Evolutionary conservation across 2,797 vertebrate genomes (phyloP).

Genomic region (Cossypha caffra): DNA sequence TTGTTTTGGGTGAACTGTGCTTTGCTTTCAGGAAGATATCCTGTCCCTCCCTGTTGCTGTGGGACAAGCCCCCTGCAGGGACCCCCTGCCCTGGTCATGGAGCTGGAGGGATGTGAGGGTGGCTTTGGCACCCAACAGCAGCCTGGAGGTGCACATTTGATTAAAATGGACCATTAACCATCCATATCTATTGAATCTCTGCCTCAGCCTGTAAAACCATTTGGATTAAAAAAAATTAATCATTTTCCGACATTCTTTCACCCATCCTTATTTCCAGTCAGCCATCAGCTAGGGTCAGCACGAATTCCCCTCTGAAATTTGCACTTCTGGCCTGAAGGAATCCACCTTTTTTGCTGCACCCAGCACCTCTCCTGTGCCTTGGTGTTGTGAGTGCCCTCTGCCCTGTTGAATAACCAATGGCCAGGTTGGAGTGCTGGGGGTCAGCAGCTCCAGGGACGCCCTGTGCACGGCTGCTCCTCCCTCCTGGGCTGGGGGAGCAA

Average conservation of each 20-base stretch:
- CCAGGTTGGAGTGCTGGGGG: neutral
- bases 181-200: neutral
- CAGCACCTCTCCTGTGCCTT: neutral
- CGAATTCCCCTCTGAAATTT: neutral
- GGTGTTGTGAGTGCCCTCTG: neutral
- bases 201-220: neutral
- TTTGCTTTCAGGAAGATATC: neutral
- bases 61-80: neutral
- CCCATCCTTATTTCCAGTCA: neutral
- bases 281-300: neutral
- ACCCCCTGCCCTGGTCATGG: accelerated
- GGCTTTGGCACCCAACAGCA: neutral
- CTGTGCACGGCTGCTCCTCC: neutral
- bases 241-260: neutral
- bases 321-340: neutral
- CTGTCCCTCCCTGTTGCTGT: neutral
- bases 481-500: neutral
- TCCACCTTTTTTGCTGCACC: neutral
- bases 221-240: neutral
- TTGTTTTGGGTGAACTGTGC: neutral
- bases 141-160: accelerated
- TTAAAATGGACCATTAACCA: neutral
- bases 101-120: neutral
- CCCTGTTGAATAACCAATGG: neutral
- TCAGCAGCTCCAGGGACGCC: neutral